A percentile compares a stretch with the other conserved stretches of the same genome.
phyloP scores from a whole-genome alignment of 2,888 invertebrate species.

The Alloscopus bannaensis region DNA sequence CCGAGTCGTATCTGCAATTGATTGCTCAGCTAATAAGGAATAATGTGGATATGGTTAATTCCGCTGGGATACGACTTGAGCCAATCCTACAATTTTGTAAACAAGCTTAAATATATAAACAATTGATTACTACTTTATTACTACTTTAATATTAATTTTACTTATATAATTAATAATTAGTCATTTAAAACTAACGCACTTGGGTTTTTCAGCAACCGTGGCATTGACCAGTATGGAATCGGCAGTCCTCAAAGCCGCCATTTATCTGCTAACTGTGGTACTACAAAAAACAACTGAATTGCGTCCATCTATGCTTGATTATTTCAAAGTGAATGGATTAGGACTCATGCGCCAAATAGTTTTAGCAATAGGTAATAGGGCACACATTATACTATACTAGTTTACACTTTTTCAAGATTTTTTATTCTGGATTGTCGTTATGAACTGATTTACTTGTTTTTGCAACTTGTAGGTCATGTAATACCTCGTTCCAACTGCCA shows the following conservation, averaged over 20 bases:
- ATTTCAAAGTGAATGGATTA: slow-evolving; percentile 65
- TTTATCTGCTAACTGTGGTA: slow-evolving; percentile 63
- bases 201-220: slow-evolving; percentile 57
- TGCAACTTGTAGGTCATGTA: slow-evolving; percentile 59
- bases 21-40: slow-evolving; percentile 68
- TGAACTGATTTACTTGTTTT: neutral
- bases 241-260: slow-evolving; percentile 67
- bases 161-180: too few relatives aligned
- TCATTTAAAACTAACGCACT: too few relatives aligned
- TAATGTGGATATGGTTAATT: slow-evolving; percentile 64
- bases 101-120: slow-evolving; percentile 8
- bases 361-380: slow-evolving; percentile 67
- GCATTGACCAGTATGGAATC: slow-evolving; percentile 67
- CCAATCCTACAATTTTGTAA: slow-evolving; percentile 67
- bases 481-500: slow-evolving; percentile 69
- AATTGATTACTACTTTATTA: slow-evolving; percentile 9
- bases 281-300: slow-evolving; percentile 64
- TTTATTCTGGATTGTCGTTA: neutral
- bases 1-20: slow-evolving; percentile 70
- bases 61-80: slow-evolving; percentile 65
- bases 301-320: slow-evolving; percentile 63
- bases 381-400: neutral
- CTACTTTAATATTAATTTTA: too few relatives aligned
- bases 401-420: neutral
- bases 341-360: slow-evolving; percentile 66